Conservation (phyloP, 2,113 vertebrate species). For the Pogonocichla stellata region DNA sequence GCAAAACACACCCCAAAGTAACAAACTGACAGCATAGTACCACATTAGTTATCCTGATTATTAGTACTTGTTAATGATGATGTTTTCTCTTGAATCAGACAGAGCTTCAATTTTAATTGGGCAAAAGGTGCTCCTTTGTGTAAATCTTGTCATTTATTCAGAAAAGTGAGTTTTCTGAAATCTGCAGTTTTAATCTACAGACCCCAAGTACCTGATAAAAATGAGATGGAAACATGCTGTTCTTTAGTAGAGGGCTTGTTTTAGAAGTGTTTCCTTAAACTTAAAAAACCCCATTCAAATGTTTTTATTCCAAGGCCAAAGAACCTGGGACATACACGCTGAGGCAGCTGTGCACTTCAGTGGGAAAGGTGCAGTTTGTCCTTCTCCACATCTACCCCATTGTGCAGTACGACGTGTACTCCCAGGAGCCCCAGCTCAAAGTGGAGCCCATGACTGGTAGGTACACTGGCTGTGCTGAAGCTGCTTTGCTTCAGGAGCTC, state of each 20-base stretch:
- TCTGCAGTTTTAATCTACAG: background rate
- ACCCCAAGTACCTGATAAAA: background rate
- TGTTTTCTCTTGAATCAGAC: background rate
- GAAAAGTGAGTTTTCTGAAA: background rate
- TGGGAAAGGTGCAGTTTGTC: conserved; percentile 89
- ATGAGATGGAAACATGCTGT: background rate
- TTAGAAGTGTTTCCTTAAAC: background rate
- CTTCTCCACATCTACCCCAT: conserved; percentile 91
- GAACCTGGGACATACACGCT: conserved; percentile 92
- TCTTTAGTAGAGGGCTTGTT: background rate
- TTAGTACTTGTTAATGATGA: background rate
- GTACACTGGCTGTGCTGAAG: background rate
- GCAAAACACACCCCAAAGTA: background rate
- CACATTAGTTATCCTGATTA: background rate
- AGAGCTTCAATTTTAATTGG: background rate
- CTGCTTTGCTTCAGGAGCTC: background rate
- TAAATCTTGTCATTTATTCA: background rate
- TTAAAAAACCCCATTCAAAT: background rate
- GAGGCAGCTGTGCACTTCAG: conserved; percentile 86
- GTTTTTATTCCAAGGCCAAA: conserved; percentile 76
- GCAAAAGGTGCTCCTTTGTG: background rate
- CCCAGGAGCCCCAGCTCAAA: conserved; percentile 94
- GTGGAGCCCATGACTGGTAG: conserved; percentile 91
- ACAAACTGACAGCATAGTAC: background rate
- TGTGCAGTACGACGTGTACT: conserved; percentile 94